phyloP scores from a whole-genome alignment of 2,888 invertebrate genomes.

The Catocala sponsa region DNA sequence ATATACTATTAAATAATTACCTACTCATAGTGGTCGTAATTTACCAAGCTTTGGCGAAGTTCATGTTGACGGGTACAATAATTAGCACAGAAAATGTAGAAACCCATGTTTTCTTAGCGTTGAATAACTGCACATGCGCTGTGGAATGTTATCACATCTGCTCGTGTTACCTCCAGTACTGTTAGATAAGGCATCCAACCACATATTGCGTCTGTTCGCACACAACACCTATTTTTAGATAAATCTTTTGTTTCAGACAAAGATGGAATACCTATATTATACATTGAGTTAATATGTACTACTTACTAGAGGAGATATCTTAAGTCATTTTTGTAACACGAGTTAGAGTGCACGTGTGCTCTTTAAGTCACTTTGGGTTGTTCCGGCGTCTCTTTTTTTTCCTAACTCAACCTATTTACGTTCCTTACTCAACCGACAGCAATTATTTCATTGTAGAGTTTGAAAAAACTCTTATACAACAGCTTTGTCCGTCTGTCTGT shows the following conservation, averaged over 20 bases:
- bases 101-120: conserved; percentile 33
- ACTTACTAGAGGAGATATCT: too few species aligned
- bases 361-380: too few species aligned
- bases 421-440: too few species aligned
- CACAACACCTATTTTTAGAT: conserved; percentile 13
- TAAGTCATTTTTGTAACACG: too few species aligned
- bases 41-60: conserved; percentile 17
- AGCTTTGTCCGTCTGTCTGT: too few species aligned
- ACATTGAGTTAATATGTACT: not conserved
- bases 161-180: conserved; percentile 61
- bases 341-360: too few species aligned
- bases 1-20: too few species aligned
- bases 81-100: conserved; percentile 35
- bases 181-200: conserved; percentile 63
- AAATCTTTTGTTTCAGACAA: not conserved
- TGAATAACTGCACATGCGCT: conserved; percentile 28
- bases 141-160: conserved; percentile 64
- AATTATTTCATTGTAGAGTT: too few species aligned
- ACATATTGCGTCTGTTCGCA: conserved; percentile 7
- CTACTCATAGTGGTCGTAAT: not conserved
- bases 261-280: not conserved
- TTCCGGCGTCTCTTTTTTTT: too few species aligned
- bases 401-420: too few species aligned
- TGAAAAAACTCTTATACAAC: too few species aligned
- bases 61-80: conserved; percentile 33